Percentiles rank a stretch among this genome's conserved stretches.
These are phyloP conservation scores for Hylaeus volcanicus DNA, from an alignment of 1,140 invertebrate genomes.

Conservation along the genomic window DNA sequence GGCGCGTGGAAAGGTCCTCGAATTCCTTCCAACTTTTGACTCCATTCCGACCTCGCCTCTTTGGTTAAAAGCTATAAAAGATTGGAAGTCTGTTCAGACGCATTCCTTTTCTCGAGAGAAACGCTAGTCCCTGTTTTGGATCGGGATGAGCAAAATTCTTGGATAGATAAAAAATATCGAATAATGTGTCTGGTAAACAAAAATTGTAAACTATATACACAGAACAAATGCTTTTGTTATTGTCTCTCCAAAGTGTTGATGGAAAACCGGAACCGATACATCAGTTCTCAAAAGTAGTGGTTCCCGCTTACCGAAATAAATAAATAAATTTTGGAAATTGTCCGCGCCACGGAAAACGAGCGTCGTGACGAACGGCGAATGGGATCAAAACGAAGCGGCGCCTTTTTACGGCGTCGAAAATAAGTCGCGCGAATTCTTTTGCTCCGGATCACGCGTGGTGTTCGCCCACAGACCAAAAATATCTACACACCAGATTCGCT, in stretches of 20 bases:
- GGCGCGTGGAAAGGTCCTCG: not conserved
- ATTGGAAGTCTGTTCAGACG: not conserved
- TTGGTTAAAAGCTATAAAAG: conserved; percentile 24
- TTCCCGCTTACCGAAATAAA: too few relatives aligned
- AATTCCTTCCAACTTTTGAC: conserved; percentile 34
- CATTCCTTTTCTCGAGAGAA: conserved; percentile 19
- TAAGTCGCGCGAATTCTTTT: conserved; percentile 60
- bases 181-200: too few relatives aligned
- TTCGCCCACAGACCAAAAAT: conserved; percentile 41
- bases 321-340: conserved; percentile 11
- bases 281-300: too few relatives aligned
- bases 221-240: too few relatives aligned
- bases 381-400: conserved; percentile 19
- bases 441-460: conserved; percentile 4
- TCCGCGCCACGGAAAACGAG: not conserved
- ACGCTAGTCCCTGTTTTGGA: not conserved
- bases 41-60: not conserved
- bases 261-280: too few relatives aligned
- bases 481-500: conserved; percentile 15
- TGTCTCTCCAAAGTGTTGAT: too few relatives aligned
- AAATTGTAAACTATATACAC: too few relatives aligned
- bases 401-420: conserved; percentile 46
- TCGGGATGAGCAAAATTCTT: too few relatives aligned
- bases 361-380: not conserved
- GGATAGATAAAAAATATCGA: too few relatives aligned